A percentile compares a stretch with the other conserved stretches of the same genome.
Conservation (phyloP, 2,113 vertebrate species). For the Saccopteryx leptura region DNA sequence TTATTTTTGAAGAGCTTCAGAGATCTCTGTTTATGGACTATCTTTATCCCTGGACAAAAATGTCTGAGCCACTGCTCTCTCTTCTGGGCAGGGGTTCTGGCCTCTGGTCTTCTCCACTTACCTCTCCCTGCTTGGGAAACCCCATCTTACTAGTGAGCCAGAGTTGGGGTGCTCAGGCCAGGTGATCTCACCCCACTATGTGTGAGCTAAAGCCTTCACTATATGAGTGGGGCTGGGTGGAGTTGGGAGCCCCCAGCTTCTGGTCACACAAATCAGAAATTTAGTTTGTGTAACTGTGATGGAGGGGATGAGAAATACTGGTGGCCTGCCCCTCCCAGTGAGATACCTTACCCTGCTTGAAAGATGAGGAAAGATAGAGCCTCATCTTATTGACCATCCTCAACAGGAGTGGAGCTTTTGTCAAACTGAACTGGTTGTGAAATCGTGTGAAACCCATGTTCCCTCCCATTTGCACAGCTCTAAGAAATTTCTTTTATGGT, state of each 20-base stretch:
- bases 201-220: background rate
- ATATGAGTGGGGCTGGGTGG: background rate
- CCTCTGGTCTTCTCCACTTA: background rate
- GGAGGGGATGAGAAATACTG: background rate
- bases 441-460: background rate
- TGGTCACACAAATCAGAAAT: background rate
- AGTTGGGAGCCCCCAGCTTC: background rate
- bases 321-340: background rate
- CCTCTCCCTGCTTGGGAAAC: background rate
- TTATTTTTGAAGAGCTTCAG: background rate
- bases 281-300: background rate
- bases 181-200: background rate
- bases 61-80: background rate
- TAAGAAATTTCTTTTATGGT: background rate
- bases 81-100: background rate
- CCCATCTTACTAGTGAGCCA: background rate
- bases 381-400: background rate
- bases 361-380: background rate
- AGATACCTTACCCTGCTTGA: background rate
- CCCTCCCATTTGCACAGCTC: background rate
- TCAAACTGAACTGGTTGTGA: background rate
- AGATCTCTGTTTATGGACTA: background rate
- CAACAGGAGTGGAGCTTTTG: background rate
- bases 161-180: background rate
- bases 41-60: background rate